Percentiles rank a stretch among this genome's conserved stretches.
phyloP scores from a whole-genome alignment of 2,888 invertebrate genomes.

The Archaeoteleia sp. region DNA sequence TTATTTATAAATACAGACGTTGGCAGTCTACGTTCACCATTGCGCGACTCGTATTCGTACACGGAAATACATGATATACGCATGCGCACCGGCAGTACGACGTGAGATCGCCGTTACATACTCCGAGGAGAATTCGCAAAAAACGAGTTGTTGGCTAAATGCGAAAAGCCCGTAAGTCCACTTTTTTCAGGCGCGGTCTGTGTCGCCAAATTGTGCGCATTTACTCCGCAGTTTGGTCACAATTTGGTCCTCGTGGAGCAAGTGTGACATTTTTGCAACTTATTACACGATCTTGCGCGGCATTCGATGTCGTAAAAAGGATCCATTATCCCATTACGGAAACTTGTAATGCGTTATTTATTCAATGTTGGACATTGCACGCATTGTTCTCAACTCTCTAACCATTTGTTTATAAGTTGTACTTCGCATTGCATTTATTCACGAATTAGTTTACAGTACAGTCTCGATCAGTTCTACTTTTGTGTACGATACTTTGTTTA shows the following conservation, averaged over 20 bases:
- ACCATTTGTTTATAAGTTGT: too few species aligned
- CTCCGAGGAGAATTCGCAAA: conserved; percentile 33
- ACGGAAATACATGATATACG: conserved; percentile 16
- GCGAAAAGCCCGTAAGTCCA: conserved; percentile 35
- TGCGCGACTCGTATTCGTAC: conserved; percentile 20
- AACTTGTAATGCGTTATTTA: too few species aligned
- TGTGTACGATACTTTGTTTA: too few species aligned
- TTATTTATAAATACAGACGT: conserved; percentile 68
- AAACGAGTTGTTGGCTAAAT: conserved; percentile 28
- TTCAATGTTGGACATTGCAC: too few species aligned
- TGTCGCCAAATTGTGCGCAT: conserved; percentile 22
- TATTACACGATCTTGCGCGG: conserved; percentile 5
- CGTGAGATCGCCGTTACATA: conserved; percentile 7
- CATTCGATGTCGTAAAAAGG: conserved; percentile 7
- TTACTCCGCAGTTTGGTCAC: conserved; percentile 4
- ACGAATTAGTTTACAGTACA: too few species aligned
- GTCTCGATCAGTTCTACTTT: too few species aligned
- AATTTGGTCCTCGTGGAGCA: conserved; percentile 1
- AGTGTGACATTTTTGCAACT: conserved; percentile 1
- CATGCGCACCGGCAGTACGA: conserved; percentile 12
- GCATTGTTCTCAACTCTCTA: too few species aligned
- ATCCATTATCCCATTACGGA: too few species aligned
- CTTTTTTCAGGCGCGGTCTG: conserved; percentile 15
- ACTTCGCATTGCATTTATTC: too few species aligned
- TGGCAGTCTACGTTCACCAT: conserved; percentile 31